Evolutionary conservation across 2,888 invertebrate species (phyloP).

Genomic region (Eupeodes latifasciatus): DNA sequence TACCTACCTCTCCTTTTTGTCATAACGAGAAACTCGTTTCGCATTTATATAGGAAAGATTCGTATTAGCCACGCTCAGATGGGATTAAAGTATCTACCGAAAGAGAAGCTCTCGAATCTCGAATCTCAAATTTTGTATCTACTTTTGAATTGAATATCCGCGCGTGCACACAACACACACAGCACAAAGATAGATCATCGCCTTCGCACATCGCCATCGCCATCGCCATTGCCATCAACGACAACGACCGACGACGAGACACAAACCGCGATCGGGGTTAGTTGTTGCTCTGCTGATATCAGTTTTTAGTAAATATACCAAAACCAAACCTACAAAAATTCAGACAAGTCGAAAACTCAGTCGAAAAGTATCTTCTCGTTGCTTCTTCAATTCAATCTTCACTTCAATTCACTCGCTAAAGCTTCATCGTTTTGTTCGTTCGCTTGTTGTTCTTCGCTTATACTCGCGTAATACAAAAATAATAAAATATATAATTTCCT

Average conservation of each 20-base stretch:
- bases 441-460: constrained; percentile 25
- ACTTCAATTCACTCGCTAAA: constrained; percentile 56
- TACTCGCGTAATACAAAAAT: too few relatives aligned
- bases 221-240: too few relatives aligned
- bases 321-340: too few relatives aligned
- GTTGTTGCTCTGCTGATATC: constrained; percentile 72
- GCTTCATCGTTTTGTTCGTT: constrained; percentile 70
- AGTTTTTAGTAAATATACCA: constrained; percentile 39
- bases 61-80: constrained; percentile 74
- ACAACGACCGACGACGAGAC: constrained; percentile 31
- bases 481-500: constrained; percentile 38
- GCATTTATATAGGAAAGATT: constrained; percentile 75
- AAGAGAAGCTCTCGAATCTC: constrained; percentile 70
- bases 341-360: constrained; percentile 37
- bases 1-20: constrained; percentile 58
- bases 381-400: constrained; percentile 70
- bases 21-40: constrained; percentile 75
- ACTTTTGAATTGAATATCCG: constrained; percentile 62
- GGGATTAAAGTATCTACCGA: constrained; percentile 76
- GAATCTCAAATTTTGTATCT: constrained; percentile 23
- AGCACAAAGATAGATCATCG: constrained; percentile 53
- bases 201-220: constrained; percentile 12
- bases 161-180: constrained; percentile 65
- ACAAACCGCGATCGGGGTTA: constrained; percentile 69
- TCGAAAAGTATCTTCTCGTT: constrained; percentile 67